Evolutionary conservation across 2,888 invertebrate genomes (phyloP).

Genomic region (Oxycera nigricornis): DNA sequence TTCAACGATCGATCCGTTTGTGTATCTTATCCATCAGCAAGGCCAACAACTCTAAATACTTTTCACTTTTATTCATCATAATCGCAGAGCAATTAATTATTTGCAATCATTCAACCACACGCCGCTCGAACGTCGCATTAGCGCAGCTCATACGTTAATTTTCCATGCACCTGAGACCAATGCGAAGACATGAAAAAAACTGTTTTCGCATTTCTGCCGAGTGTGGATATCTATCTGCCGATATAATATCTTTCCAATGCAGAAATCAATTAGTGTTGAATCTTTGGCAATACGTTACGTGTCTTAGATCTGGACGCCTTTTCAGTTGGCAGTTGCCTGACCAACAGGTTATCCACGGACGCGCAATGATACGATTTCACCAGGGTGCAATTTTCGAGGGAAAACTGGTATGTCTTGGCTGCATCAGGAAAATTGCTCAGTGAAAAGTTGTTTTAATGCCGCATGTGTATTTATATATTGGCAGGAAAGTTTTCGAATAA

Average conservation of each 20-base stretch:
- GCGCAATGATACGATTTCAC: conserved; percentile 28
- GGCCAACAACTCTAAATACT: background rate
- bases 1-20: no score
- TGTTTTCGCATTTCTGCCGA: background rate
- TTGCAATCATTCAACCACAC: background rate
- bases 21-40: background rate
- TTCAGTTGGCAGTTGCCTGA: background rate
- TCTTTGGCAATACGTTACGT: conserved; percentile 17
- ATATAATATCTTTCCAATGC: background rate
- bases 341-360: background rate
- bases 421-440: background rate
- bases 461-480: background rate
- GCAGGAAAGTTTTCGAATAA: background rate
- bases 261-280: background rate
- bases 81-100: background rate
- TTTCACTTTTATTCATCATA: background rate
- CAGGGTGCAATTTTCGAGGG: background rate
- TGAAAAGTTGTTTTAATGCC: conserved; percentile 11
- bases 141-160: background rate
- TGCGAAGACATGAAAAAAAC: background rate
- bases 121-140: background rate
- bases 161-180: background rate
- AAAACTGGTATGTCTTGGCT: conserved; percentile 7
- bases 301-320: background rate
- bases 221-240: background rate